These are phyloP conservation scores for Plusia festucae DNA, from an alignment of 2,888 invertebrate genomes.

Conservation along the genomic window DNA sequence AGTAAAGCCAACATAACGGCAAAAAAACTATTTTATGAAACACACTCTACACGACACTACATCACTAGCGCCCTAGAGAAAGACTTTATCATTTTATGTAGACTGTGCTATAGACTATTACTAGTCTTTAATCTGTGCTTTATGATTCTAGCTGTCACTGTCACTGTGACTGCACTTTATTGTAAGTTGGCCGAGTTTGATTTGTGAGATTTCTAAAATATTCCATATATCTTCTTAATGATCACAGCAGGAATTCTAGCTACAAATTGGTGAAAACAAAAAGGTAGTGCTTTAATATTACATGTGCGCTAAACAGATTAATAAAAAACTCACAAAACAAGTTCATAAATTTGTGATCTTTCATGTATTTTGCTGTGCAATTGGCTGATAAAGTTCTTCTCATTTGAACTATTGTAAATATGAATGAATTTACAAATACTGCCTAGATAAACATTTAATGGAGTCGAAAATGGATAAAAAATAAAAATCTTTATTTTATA, in stretches of 20 bases:
- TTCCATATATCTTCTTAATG: constrained; percentile 3
- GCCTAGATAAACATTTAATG: neutral
- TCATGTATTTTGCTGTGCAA: neutral
- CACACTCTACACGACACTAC: too few relatives aligned
- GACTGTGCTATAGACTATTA: too few relatives aligned
- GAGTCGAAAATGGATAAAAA: neutral
- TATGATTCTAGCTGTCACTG: too few relatives aligned
- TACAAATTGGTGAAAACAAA: neutral
- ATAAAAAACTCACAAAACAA: neutral
- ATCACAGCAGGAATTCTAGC: neutral
- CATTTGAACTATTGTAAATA: neutral
- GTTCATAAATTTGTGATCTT: neutral
- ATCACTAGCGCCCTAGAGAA: too few relatives aligned
- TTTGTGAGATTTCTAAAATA: neutral
- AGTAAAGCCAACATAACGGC: too few relatives aligned
- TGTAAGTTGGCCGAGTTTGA: neutral
- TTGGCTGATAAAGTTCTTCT: neutral
- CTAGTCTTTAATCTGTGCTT: too few relatives aligned
- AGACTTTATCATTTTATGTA: too few relatives aligned
- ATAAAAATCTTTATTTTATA: too few relatives aligned
- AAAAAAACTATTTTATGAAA: too few relatives aligned
- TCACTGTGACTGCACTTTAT: too few relatives aligned
- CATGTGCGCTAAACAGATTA: neutral
- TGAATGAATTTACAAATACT: neutral
- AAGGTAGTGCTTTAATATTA: neutral